Conservation (phyloP, 2,797 vertebrate species). For the Darevskia nairensis region DNA sequence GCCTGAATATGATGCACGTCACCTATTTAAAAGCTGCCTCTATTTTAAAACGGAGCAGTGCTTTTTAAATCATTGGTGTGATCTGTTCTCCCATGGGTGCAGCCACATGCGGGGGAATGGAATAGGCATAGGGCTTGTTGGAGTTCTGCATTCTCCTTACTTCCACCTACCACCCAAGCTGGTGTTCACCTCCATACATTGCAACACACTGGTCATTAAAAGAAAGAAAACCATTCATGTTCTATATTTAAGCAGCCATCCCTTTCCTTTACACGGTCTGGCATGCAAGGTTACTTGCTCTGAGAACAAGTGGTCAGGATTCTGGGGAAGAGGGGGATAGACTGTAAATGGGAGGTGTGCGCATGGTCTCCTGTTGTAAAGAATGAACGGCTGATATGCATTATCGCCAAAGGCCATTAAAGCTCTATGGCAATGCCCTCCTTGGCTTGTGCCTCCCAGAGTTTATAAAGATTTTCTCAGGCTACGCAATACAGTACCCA, state of each 20-base stretch:
- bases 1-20: slow-evolving; percentile 42
- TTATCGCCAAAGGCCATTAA: no score
- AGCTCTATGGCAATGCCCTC: not conserved
- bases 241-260: not conserved
- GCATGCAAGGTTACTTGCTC: not conserved
- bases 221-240: not conserved
- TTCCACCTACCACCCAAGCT: not conserved
- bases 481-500: not conserved
- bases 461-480: slow-evolving; percentile 9
- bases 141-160: not conserved
- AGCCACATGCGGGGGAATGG: not conserved
- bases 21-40: slow-evolving; percentile 40
- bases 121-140: not conserved
- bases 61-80: not conserved
- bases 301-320: not conserved
- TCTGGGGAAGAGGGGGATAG: not conserved
- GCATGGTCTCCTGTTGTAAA: not conserved
- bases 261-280: not conserved
- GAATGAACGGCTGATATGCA: not conserved
- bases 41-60: slow-evolving; percentile 27
- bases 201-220: not conserved
- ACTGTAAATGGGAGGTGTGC: not conserved
- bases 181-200: not conserved
- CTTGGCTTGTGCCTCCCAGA: not conserved
- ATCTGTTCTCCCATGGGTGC: not conserved